phyloP scores from a whole-genome alignment of 2,888 invertebrate species.

The Platypus cylindrus region DNA sequence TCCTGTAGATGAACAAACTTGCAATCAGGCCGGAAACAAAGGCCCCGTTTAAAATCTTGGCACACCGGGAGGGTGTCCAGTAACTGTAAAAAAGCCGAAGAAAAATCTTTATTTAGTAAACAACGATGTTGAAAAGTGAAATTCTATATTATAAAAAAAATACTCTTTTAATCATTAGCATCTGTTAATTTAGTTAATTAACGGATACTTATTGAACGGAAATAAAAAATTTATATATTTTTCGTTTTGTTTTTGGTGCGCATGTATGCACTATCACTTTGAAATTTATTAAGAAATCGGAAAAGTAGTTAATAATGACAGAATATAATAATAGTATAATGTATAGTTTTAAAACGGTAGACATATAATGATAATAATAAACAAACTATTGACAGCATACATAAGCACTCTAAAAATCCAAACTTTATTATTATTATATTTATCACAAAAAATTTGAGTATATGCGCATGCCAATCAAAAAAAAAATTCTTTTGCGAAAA shows the following conservation, averaged over 20 bases:
- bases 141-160: no score
- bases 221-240: slow-evolving; percentile 6
- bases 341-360: no score
- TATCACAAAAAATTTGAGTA: slow-evolving; percentile 16
- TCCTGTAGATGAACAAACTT: slow-evolving; percentile 96
- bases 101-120: no score
- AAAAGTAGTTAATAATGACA: not conserved
- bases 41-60: slow-evolving; percentile 99
- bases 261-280: slow-evolving; percentile 23
- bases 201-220: no score
- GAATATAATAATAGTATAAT: no score
- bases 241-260: slow-evolving; percentile 19
- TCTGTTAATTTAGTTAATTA: no score
- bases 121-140: no score
- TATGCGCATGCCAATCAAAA: slow-evolving; percentile 28
- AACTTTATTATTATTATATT: slow-evolving; percentile 16
- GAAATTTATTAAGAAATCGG: not conserved
- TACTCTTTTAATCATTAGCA: no score
- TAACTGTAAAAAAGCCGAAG: slow-evolving; percentile 61
- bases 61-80: slow-evolving; percentile 99
- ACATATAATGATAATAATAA: no score
- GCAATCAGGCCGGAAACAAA: slow-evolving; percentile 93
- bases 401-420: slow-evolving; percentile 28
- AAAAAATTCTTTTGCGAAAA: slow-evolving; percentile 1
- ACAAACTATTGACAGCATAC: slow-evolving; percentile 25